Evolutionary conservation across 2,888 invertebrate genomes (phyloP).

Genomic region (Cybosia mesomella): DNA sequence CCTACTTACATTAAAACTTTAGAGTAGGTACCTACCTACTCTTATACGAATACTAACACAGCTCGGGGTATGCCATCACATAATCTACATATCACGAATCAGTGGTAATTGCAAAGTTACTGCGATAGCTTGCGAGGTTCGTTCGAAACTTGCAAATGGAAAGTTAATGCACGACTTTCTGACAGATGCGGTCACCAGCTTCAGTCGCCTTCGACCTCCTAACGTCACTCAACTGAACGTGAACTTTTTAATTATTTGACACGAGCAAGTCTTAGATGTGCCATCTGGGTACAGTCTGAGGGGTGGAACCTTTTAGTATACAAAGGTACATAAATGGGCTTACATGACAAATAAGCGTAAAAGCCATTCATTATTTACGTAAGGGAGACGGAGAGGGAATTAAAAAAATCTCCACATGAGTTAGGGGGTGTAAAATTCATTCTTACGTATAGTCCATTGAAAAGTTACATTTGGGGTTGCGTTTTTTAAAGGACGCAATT

Average conservation of each 20-base stretch:
- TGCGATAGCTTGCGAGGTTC: conserved; percentile 65
- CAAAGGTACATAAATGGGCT: background rate
- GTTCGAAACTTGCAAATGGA: conserved; percentile 80
- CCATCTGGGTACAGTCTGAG: background rate
- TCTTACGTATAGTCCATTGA: too few species aligned
- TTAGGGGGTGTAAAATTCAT: background rate
- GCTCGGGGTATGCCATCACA: conserved; percentile 36
- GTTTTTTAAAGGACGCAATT: too few species aligned
- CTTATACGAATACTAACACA: conserved; percentile 22
- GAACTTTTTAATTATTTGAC: conserved; percentile 63
- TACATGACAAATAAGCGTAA: background rate
- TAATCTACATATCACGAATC: conserved; percentile 63
- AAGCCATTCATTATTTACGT: conserved; percentile 24
- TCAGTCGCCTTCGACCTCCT: conserved; percentile 38
- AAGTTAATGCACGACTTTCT: conserved; percentile 80
- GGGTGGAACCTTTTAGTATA: background rate
- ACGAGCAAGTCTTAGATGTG: background rate
- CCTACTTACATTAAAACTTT: background rate
- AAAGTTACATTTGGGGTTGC: too few species aligned
- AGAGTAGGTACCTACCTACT: background rate
- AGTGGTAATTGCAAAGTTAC: conserved; percentile 65
- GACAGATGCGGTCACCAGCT: conserved; percentile 70
- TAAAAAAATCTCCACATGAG: background rate
- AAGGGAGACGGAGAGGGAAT: background rate
- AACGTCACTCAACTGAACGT: conserved; percentile 49